Evolutionary conservation across 2,888 invertebrate species (phyloP), one percentile per base, ranked within the genome.

Genomic region (Xestia c-nigrum): DNA sequence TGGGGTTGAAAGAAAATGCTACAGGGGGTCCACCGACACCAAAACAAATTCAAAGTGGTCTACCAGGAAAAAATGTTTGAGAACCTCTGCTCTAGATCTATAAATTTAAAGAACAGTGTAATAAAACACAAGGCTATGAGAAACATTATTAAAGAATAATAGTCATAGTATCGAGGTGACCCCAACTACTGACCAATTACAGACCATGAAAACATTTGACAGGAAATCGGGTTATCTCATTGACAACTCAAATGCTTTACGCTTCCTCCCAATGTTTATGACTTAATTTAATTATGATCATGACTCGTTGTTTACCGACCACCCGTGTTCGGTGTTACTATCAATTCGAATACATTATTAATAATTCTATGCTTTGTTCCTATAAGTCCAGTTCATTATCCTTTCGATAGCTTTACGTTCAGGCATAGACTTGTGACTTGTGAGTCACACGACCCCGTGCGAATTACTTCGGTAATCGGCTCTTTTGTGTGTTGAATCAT

Each of bases 141-240:
- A 52, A 64, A 57, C 43, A 24, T 61, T 55, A 77, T 67, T 46
- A 14, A 67, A 74, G 21, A 57, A 40, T 46, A 4, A 59, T 71
- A 38, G 68, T 59, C 52, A 38, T 52, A 63, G 69, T 72, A 64
- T 67, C 31, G 24, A 52, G 63, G 21, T 43, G 65, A 70, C 69
- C 74, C 55, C 73, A 55, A 72, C 70, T 68, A 73, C 64, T 81
- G 75, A 73, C 81, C 81, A 77, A 79, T 79, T 84, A 84, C 78
- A 83, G 63, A 81, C 83, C 81, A 80, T 90, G 88, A 87, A 89
- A 83, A 90, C 89, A 88, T 92, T 92, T 88, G 89, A 93, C 94
- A 92, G 95, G 95, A 95, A 94, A 93, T 91, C 88, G 91, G 93
- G 94, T 94, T 95, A 95, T 95, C 94, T 93, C 90, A 91, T 91